A percentile compares a stretch with the other conserved stretches of the same genome.
Evolutionary conservation across 35 echinoderm and acorn worm species (phyloP).

Genomic region (Stichopus chloronotus): DNA sequence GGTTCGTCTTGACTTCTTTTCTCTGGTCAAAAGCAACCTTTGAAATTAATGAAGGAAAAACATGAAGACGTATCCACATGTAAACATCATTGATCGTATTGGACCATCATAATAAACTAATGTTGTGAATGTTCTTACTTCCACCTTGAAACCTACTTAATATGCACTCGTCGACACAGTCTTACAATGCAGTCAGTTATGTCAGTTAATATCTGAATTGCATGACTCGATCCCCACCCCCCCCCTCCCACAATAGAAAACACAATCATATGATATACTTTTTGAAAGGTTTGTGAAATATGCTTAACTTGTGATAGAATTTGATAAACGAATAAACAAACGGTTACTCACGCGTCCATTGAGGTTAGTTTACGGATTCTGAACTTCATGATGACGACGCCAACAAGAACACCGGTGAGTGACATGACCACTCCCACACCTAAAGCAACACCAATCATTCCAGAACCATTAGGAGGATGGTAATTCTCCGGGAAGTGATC

Average conservation of each 20-base stretch:
- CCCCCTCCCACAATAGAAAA: background rate
- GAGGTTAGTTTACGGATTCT: background rate
- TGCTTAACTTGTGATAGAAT: background rate
- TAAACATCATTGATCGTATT: too few relatives aligned
- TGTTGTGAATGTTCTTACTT: too few relatives aligned
- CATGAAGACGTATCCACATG: background rate
- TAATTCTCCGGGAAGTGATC: background rate
- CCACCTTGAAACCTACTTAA: too few relatives aligned
- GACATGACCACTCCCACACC: slow-evolving; percentile 46
- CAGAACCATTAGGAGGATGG: background rate
- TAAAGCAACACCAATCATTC: background rate
- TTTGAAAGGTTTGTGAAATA: background rate
- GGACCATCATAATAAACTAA: too few relatives aligned
- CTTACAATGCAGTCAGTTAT: too few relatives aligned
- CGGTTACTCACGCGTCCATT: slow-evolving; percentile 16
- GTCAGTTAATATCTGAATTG: too few relatives aligned
- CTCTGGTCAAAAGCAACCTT: slow-evolving; percentile 8
- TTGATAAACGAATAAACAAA: background rate
- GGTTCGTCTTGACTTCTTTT: background rate
- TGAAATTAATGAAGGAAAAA: background rate
- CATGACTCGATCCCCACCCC: background rate
- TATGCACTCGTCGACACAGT: too few relatives aligned
- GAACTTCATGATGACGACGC: slow-evolving; percentile 35
- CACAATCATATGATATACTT: background rate
- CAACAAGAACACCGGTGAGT: slow-evolving; percentile 31